These are phyloP conservation scores for Nannobrachium achirus DNA, from an alignment of 2,113 vertebrate species.

Conservation along the genomic window DNA sequence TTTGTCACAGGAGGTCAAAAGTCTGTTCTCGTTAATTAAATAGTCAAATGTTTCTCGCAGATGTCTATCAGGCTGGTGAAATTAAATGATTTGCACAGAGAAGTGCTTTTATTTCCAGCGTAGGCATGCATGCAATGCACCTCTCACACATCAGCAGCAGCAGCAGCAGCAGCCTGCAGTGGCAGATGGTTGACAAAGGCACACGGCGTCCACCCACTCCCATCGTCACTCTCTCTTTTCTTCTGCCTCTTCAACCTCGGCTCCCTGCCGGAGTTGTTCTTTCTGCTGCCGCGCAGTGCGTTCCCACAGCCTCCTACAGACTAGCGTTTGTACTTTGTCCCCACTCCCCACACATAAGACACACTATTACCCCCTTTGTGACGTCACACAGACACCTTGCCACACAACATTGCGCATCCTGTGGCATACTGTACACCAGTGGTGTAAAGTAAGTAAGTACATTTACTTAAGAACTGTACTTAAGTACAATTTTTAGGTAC, in stretches of 20 bases:
- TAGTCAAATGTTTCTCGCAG: too few relatives aligned
- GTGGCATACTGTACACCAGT: too few relatives aligned
- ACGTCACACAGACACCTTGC: slow-evolving; percentile 6
- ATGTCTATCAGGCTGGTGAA: too few relatives aligned
- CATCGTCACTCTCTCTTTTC: slow-evolving; percentile 7
- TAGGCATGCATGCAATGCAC: background rate
- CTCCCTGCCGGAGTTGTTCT: background rate
- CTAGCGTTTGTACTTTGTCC: background rate
- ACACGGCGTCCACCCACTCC: slow-evolving; percentile 27
- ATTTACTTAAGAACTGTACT: too few relatives aligned
- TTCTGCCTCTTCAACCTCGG: background rate
- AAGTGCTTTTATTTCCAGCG: too few relatives aligned
- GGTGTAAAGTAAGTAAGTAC: too few relatives aligned
- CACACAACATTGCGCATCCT: slow-evolving; percentile 65
- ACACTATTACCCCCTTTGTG: background rate
- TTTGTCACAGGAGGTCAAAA: too few relatives aligned
- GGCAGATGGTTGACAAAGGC: slow-evolving; percentile 3
- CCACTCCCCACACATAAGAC: background rate
- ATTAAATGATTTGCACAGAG: too few relatives aligned
- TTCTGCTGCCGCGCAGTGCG: slow-evolving; percentile 1
- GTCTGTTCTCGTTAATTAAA: too few relatives aligned
- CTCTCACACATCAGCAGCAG: too few relatives aligned
- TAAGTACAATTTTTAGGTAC: too few relatives aligned
- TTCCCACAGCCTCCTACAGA: slow-evolving; percentile 40
- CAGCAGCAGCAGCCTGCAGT: background rate